Evolutionary conservation across 1,140 invertebrate species (phyloP), one percentile per base, ranked within the genome.

Genomic region (Drosophila pseudoananassae): DNA sequence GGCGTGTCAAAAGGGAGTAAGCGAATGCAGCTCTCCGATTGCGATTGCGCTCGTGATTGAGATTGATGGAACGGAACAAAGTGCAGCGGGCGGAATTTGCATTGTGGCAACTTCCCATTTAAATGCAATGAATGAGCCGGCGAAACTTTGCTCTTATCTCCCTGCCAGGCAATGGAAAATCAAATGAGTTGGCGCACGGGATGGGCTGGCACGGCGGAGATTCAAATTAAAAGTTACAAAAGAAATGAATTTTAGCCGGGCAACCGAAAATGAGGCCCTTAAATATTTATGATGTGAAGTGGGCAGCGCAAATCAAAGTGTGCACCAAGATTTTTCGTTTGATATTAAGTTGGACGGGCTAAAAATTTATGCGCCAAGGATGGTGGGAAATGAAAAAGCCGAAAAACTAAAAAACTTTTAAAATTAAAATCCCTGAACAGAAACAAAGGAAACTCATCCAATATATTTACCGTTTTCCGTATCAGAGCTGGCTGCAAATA

Each of bases 141-240:
- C 61, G 64, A 82, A 87, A 87, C 51, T 78, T 80, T 82, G 56
- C 55, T 76, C 58, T 81, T 87, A 87, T 85, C 82, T 87, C 63
- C 60, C 56, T 43, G 58, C 50, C 65, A 51, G 57, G 60, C 51
- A 66, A 57, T 68, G 64, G 59, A 69, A 58, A 84, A 85, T 85
- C 82, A 85, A 85, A 87, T 81, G 82, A 78, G 70, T 49, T 80
- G 60, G 33, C 29, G 47, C 9, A 8, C 14, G 14, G 29, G 12
- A 8, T 14, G 7, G 45, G 49, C n/a, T 12, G n/a, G 36, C 49
- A 58, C 36, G n/a, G 58, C 49, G 50, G 61, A 47, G 64, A 83
- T 87, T 87, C 78, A 87, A 87, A 87, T 87, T 87, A 87, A 87
- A 87, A 87, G 83, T 87, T 87, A 66, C 74, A 78, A 87, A 85